Base-by-base conservation (phyloP, 2,888 invertebrate species). In the Synanthedon tipuliformis region DNA sequence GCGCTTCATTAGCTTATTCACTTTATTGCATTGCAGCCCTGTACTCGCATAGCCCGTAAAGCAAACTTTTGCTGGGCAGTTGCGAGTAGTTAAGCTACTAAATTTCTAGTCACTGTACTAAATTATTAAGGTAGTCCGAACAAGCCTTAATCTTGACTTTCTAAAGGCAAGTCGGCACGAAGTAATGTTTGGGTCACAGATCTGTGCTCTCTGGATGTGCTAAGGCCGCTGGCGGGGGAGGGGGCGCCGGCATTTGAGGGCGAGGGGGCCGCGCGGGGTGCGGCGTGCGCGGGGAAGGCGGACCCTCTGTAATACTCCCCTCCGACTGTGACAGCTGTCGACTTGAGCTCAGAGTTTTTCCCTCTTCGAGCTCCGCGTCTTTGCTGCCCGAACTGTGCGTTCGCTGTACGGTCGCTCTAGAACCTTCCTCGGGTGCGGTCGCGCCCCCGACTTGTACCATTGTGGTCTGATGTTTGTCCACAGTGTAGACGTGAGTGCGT, bases 381-480 rank as follows among this genome's bases (percentile, higher is more conserved):
- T 82, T 80, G 5, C 82, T 81, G 51, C 85, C 83, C 48, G 82
- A 83, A 63, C 81, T 86, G 65, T 85, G 85, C 58, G 87, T 86
- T 58, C 83, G 81, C 62, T 88, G 85, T 51, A 88, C 86, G 2
- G 78, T 76, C 41, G 69, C 72, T 13, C 81, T 74, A 53, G 74
- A 58, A 2, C 65, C 62, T 15, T 80, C 84, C 34, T 75, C 78
- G 4, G 56, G 60, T 18, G 63, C 65, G 48, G 56, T 60, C 41
- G 18, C 45, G 4, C 56, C 59, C 55, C 88, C 88, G 57, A 91
- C 90, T 69, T 90, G 89, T 54, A 92, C 90, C 64, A 92, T 87
- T 53, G 92, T 92, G 56, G 93, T 92, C 69, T 93, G 93, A 57
- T 93, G 93, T 74, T 92, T 93, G 71, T 93, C 92, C 51, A 93